Evolutionary conservation across 2,113 vertebrate species (phyloP).

Genomic region (Trogon melanurus): DNA sequence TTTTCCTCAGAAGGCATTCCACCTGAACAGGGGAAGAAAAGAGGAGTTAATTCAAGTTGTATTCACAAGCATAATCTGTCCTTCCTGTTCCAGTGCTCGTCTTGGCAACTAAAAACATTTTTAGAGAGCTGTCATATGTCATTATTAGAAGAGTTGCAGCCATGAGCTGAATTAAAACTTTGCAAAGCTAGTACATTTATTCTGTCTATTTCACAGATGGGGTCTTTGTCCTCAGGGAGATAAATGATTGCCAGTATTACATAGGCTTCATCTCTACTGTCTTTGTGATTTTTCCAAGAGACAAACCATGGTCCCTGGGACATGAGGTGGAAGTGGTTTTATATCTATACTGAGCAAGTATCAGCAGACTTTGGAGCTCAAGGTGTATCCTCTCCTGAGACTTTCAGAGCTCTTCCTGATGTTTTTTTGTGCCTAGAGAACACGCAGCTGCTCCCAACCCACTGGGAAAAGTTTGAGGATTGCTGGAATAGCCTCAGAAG

Average conservation of each 20-base stretch:
- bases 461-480: background rate
- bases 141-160: slow-evolving; percentile 29
- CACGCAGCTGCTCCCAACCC: background rate
- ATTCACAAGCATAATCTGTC: background rate
- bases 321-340: background rate
- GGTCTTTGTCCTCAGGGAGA: slow-evolving; percentile 19
- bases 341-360: background rate
- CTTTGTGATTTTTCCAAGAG: slow-evolving; percentile 24
- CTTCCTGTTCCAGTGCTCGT: background rate
- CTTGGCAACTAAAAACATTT: slow-evolving; percentile 17
- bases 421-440: slow-evolving; percentile 5
- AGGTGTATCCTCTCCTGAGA: background rate
- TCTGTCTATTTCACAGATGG: slow-evolving; percentile 1
- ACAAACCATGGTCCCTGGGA: background rate
- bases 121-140: slow-evolving; percentile 19
- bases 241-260: slow-evolving; percentile 15
- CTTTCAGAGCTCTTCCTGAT: background rate
- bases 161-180: slow-evolving; percentile 9
- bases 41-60: background rate
- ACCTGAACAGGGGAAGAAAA: background rate
- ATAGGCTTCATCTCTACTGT: background rate
- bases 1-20: background rate
- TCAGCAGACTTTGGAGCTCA: background rate
- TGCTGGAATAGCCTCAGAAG: slow-evolving; percentile 7
- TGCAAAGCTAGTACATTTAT: background rate